phyloP scores from a whole-genome alignment of 2,113 vertebrate species.

The Hippocampus barbouri region DNA sequence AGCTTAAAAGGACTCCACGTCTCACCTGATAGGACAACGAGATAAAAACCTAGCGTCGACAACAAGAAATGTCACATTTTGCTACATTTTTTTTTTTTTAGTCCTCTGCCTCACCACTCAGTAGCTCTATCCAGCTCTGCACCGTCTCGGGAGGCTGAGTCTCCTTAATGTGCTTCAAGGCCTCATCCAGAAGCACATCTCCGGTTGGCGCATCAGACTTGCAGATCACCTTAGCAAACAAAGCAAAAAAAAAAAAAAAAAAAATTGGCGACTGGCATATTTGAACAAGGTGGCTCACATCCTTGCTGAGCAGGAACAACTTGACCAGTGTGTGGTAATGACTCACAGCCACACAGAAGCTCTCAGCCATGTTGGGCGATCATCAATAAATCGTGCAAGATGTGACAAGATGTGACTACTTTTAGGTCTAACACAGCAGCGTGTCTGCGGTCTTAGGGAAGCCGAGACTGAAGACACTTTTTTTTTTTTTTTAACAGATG shows the following conservation, averaged over 20 bases:
- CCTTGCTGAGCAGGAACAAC: slow-evolving; percentile 27
- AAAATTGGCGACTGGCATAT: background rate
- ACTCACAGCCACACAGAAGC: background rate
- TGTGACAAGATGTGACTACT: background rate
- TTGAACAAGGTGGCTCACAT: slow-evolving; percentile 17
- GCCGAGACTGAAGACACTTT: background rate
- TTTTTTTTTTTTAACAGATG: background rate
- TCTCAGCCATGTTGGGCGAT: background rate
- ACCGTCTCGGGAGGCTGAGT: slow-evolving; percentile 96
- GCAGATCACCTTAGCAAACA: slow-evolving; percentile 84
- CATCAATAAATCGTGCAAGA: background rate
- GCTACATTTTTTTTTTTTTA: background rate
- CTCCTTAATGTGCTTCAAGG: slow-evolving; percentile 95
- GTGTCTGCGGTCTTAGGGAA: background rate
- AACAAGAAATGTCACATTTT: background rate
- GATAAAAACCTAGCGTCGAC: background rate
- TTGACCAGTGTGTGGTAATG: too few species aligned
- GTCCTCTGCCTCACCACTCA: slow-evolving; percentile 84
- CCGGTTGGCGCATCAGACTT: slow-evolving; percentile 96
- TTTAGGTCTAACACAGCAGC: background rate
- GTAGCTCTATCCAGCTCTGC: slow-evolving; percentile 98
- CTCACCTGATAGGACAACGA: slow-evolving; percentile 75
- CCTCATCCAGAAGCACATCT: slow-evolving; percentile 95
- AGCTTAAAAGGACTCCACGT: slow-evolving; percentile 97
- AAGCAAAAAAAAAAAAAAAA: background rate